Base-by-base conservation (phyloP, 2,888 invertebrate species). In the Stramonita haemastoma region DNA sequence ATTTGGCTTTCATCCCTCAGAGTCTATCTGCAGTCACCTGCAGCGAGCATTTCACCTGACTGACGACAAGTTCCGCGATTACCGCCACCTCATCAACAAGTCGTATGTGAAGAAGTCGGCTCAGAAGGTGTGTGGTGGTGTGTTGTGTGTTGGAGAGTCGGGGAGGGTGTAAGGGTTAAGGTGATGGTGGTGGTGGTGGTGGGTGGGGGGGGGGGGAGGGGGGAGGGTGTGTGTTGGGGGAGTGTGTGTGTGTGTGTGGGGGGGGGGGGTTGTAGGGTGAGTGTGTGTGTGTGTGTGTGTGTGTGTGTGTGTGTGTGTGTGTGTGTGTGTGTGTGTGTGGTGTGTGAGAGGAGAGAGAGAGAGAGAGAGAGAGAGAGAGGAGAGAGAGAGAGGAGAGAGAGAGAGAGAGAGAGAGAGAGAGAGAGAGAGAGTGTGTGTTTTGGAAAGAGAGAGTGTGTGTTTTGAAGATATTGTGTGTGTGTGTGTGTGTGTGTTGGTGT, bases 1-100 rank as follows among this genome's bases (percentile, higher is more conserved):
- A 93, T 56, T 92, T 93, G 60, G 92, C 94, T 5, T 90, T 95
- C 90, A 94, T 95, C 70, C 94, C 94, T 92, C 94, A 19, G 95
- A 95, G 90, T 94, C 94, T 22, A 88, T 95, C 60, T 94, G 94
- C 90, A 94, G 94, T 89, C 92, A 94, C n/a, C 91, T 95, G 70
- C 91, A 93, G 73, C 90, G 94, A 73, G 93, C 93, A 1, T 95
- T 94, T 89, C 87, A 93, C 81, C 92, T 95, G 60, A 91, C 92
- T 15, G 90, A 89, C 8, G 92, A 93, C 26, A 92, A 92, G 86
- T 94, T 94, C 89, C 91, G 90, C 29, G 93, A 93, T 83, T 94
- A 95, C 90, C 94, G 94, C 87, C 89, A 91, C 17, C 91, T 92
- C 13, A 92, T 94, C 29, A 90, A 92, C 36, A 89, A 91, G 56